Conservation (phyloP, 2,113 vertebrate genomes). For the Hydropotes inermis region DNA sequence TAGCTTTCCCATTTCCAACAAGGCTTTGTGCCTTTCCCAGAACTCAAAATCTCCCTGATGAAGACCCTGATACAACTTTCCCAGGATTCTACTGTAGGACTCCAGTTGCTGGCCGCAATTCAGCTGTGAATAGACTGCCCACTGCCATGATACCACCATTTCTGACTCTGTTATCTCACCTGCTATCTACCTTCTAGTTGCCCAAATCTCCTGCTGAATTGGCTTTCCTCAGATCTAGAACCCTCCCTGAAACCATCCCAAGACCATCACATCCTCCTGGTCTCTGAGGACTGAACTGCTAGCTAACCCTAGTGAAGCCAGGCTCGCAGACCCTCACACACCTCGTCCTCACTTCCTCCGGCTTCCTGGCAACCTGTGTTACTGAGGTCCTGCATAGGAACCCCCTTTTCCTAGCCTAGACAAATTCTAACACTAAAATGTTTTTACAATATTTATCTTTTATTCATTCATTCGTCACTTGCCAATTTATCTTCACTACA, state of each 20-base stretch:
- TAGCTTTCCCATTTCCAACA: not conserved
- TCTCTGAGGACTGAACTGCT: not conserved
- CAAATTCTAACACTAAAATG: not conserved
- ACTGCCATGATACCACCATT: not conserved
- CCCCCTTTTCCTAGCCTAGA: not conserved
- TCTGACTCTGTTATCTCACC: not conserved
- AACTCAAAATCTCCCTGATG: not conserved
- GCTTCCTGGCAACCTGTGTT: not conserved
- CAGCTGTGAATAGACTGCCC: not conserved
- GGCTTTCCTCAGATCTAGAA: not conserved
- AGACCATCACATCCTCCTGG: not conserved
- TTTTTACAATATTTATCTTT: not conserved
- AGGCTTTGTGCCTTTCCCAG: not conserved
- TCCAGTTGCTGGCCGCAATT: not conserved
- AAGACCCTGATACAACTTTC: not conserved
- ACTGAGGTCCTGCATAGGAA: not conserved
- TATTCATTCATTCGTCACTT: not conserved
- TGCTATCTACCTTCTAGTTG: not conserved
- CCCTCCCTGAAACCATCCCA: not conserved
- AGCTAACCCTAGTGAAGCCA: not conserved
- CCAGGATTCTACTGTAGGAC: not conserved
- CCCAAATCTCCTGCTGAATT: not conserved
- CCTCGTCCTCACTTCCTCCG: not conserved
- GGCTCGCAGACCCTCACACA: not conserved
- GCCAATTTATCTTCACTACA: slow-evolving; percentile 12